These are phyloP conservation scores for Thymelicus lineola DNA, from an alignment of 2,888 invertebrate species.

Conservation along the genomic window DNA sequence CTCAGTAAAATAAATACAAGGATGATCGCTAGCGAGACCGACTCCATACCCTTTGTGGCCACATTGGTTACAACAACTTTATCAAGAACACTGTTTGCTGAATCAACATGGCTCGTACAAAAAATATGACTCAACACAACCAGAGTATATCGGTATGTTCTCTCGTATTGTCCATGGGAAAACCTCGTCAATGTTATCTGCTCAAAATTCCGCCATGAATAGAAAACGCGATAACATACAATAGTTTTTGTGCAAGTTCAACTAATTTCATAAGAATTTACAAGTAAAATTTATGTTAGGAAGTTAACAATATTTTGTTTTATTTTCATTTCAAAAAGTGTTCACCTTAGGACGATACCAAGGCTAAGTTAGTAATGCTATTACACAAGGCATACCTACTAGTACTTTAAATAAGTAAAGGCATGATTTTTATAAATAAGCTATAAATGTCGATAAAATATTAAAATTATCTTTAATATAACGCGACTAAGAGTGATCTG, in stretches of 20 bases:
- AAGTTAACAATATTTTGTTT: neutral
- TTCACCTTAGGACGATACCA: no score
- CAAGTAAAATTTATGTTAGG: constrained; percentile 5
- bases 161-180: constrained; percentile 41
- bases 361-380: no score
- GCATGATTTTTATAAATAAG: no score
- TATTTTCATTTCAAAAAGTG: no score
- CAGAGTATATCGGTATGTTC: constrained; percentile 38
- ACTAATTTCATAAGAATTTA: constrained; percentile 21
- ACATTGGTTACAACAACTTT: constrained; percentile 1
- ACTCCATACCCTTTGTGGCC: neutral
- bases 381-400: no score
- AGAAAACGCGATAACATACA: constrained; percentile 36
- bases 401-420: no score
- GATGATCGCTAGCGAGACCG: neutral
- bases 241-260: constrained; percentile 31
- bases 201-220: constrained; percentile 32
- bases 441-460: no score
- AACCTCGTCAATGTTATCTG: constrained; percentile 46
- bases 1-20: neutral
- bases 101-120: constrained; percentile 41
- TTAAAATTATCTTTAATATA: constrained; percentile 20
- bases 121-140: constrained; percentile 38
- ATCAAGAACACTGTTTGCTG: constrained; percentile 40
- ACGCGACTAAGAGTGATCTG: constrained; percentile 9